Evolutionary conservation across 2,888 invertebrate species (phyloP).

Genomic region (Aporophyla lueneburgensis): DNA sequence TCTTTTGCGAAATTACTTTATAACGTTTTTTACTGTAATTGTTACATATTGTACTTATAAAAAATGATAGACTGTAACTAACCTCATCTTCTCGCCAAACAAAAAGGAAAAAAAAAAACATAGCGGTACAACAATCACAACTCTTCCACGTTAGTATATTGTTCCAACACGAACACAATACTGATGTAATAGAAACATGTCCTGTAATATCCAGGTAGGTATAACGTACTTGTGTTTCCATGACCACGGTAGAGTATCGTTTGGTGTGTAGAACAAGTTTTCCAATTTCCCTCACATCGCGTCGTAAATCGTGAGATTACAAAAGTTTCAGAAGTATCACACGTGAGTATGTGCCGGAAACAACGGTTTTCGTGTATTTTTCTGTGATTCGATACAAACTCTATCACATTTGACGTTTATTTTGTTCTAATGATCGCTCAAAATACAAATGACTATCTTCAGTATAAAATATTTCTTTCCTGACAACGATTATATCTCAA

Average conservation of each 20-base stretch:
- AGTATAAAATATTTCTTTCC: background rate
- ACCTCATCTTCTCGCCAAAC: background rate
- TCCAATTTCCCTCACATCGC: slow-evolving; percentile 47
- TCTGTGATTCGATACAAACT: background rate
- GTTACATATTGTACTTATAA: background rate
- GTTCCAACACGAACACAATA: background rate
- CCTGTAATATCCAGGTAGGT: background rate
- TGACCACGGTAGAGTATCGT: background rate
- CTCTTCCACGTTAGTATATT: background rate
- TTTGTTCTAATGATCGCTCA: background rate
- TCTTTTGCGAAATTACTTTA: background rate
- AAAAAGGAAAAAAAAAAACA: background rate
- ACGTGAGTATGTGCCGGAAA: slow-evolving; percentile 12
- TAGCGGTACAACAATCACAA: background rate
- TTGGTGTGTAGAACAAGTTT: slow-evolving; percentile 45
- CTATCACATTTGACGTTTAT: background rate
- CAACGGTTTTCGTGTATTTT: slow-evolving; percentile 11
- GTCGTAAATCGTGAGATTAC: slow-evolving; percentile 51
- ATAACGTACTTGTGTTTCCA: background rate
- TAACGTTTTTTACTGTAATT: background rate
- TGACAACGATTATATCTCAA: background rate
- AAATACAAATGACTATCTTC: background rate
- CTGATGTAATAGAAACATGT: background rate
- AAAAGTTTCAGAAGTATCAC: slow-evolving; percentile 39
- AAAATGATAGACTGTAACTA: background rate